These are phyloP conservation scores for Opisthocomus hoazin DNA, from an alignment of 2,113 vertebrate species.

Conservation along the genomic window DNA sequence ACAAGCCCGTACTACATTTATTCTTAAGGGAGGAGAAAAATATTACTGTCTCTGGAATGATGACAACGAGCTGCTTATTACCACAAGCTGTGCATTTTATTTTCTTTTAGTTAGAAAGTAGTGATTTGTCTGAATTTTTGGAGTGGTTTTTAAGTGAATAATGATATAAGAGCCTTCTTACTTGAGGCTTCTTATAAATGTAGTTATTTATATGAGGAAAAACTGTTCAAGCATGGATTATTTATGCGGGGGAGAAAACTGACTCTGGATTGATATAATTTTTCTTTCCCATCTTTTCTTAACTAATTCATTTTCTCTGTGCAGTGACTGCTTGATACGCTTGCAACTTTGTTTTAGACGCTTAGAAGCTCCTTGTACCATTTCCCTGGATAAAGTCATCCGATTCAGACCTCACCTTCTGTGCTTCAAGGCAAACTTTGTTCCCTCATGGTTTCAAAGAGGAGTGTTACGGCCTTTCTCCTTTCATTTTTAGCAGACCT, in stretches of 20 bases:
- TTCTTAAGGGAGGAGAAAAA: conserved; percentile 1
- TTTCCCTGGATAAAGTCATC: background rate
- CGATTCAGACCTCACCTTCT: background rate
- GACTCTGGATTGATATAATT: background rate
- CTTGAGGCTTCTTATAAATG: conserved; percentile 41
- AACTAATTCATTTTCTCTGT: conserved; percentile 1
- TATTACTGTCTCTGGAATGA: background rate
- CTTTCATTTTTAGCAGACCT: background rate
- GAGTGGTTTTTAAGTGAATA: conserved; percentile 55
- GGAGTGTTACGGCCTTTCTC: background rate
- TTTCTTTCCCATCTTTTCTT: conserved; percentile 20
- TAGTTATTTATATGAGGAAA: conserved; percentile 43
- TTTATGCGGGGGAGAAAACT: conserved; percentile 21
- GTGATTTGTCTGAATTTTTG: conserved; percentile 50
- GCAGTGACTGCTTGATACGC: background rate
- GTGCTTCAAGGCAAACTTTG: conserved; percentile 23
- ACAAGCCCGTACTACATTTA: background rate
- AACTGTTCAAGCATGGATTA: conserved; percentile 13
- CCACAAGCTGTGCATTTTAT: conserved; percentile 31
- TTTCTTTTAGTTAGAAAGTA: conserved; percentile 42
- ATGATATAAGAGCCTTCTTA: conserved; percentile 35
- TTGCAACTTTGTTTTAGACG: conserved; percentile 1
- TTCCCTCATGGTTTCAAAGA: background rate
- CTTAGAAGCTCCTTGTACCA: background rate
- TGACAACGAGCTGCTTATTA: conserved; percentile 47